Conservation (phyloP, 2,888 invertebrate species). For the Hermaeophaga mercurialis region DNA sequence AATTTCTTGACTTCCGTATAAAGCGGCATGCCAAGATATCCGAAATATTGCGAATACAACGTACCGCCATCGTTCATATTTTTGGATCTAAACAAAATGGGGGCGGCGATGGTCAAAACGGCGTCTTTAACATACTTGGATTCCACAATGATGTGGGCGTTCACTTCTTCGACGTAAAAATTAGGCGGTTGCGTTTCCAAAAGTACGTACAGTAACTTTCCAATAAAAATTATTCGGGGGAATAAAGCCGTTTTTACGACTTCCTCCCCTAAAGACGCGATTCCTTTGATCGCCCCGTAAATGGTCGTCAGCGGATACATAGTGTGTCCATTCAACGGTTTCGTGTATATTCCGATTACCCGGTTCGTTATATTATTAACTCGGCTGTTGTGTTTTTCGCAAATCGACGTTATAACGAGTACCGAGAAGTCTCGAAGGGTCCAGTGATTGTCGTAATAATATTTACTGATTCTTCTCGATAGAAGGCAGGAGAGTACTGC, state of each 20-base stretch:
- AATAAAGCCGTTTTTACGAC: slow-evolving; percentile 40
- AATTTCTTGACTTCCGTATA: slow-evolving; percentile 47
- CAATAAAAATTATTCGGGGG: slow-evolving; percentile 41
- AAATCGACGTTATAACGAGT: slow-evolving; percentile 43
- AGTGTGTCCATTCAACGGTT: slow-evolving; percentile 39
- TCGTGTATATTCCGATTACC: slow-evolving; percentile 43
- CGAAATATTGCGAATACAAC: slow-evolving; percentile 45
- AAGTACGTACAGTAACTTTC: slow-evolving; percentile 40
- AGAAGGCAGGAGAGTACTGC: slow-evolving; percentile 46
- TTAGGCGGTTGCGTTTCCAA: slow-evolving; percentile 38
- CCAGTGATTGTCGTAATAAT: slow-evolving; percentile 50
- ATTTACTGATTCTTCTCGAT: slow-evolving; percentile 46
- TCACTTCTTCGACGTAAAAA: slow-evolving; percentile 37
- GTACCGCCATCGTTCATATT: slow-evolving; percentile 41
- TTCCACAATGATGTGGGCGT: slow-evolving; percentile 42
- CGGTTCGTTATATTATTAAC: slow-evolving; percentile 45
- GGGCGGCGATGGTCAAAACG: slow-evolving; percentile 41
- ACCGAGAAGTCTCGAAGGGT: slow-evolving; percentile 48
- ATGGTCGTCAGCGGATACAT: slow-evolving; percentile 43
- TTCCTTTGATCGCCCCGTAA: slow-evolving; percentile 48
- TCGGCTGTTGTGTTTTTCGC: slow-evolving; percentile 41
- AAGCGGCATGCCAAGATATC: slow-evolving; percentile 46
- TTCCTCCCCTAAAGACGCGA: slow-evolving; percentile 46
- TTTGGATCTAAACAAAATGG: slow-evolving; percentile 42
- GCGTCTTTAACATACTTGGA: slow-evolving; percentile 45